A percentile compares a stretch with the other conserved stretches of the same genome.
These are phyloP conservation scores for Merodon equestris DNA, from an alignment of 2,888 invertebrate genomes.

Conservation along the genomic window DNA sequence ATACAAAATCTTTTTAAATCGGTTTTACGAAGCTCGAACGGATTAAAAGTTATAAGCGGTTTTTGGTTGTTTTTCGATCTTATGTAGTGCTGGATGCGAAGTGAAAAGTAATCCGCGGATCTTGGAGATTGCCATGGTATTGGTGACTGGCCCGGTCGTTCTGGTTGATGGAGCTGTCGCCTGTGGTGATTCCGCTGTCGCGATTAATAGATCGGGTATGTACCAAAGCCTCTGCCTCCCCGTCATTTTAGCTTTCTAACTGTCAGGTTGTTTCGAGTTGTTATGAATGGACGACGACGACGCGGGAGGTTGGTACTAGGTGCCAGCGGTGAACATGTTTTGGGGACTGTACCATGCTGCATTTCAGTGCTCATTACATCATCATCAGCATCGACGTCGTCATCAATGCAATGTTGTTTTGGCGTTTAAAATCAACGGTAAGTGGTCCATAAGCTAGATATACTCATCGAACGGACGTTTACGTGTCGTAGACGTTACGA, in stretches of 20 bases:
- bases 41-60: constrained; percentile 35
- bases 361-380: constrained; percentile 20
- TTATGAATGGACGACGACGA: constrained; percentile 41
- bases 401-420: constrained; percentile 20
- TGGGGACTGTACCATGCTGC: background rate
- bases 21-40: constrained; percentile 20
- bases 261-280: constrained; percentile 12
- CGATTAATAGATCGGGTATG: constrained; percentile 45
- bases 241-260: constrained; percentile 23
- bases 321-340: constrained; percentile 11
- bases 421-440: no score
- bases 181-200: constrained; percentile 35
- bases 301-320: constrained; percentile 22
- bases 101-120: constrained; percentile 41
- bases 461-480: background rate
- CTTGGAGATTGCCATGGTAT: constrained; percentile 2
- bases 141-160: constrained; percentile 27
- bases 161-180: constrained; percentile 60
- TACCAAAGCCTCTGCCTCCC: constrained; percentile 30
- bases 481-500: constrained; percentile 21
- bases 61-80: constrained; percentile 3
- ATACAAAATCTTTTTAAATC: constrained; percentile 31
- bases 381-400: constrained; percentile 41
- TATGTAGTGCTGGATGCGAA: constrained; percentile 10
- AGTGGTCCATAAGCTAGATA: no score